A percentile compares a stretch with the other conserved stretches of the same genome.
Evolutionary conservation across 2,797 vertebrate species (phyloP).

Genomic region (Urophycis tenuis): DNA sequence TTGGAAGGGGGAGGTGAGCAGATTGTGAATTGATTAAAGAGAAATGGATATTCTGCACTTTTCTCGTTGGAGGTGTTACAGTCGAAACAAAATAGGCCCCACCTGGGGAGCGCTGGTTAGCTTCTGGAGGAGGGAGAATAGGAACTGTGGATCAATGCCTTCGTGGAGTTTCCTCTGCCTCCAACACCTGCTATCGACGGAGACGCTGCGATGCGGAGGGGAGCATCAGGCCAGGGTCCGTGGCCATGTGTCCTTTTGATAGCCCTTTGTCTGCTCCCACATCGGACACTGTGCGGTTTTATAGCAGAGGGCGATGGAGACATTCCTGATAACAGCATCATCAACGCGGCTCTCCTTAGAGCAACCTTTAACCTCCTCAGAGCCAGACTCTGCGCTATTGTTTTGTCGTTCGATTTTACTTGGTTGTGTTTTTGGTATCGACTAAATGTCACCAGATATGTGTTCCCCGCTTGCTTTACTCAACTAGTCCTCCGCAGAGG

Average conservation of each 20-base stretch:
- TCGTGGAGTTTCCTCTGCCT: conserved; percentile 31
- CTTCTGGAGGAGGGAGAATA: conserved; percentile 35
- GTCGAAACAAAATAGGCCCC: conserved; percentile 58
- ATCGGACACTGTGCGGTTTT: background rate
- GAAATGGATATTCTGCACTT: conserved; percentile 66
- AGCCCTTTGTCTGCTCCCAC: conserved; percentile 7
- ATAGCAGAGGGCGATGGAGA: background rate
- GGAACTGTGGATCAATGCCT: conserved; percentile 45
- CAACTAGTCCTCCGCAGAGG: background rate
- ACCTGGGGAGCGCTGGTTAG: conserved; percentile 25
- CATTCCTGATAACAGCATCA: background rate
- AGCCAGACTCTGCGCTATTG: background rate
- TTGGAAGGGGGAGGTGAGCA: conserved; percentile 65
- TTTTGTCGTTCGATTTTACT: background rate
- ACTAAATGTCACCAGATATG: background rate
- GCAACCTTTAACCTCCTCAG: background rate
- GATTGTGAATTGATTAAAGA: conserved; percentile 73
- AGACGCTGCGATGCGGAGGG: conserved; percentile 31
- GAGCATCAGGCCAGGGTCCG: conserved; percentile 39
- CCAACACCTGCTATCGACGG: conserved; percentile 38
- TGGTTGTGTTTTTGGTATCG: background rate
- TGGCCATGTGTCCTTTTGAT: conserved; percentile 44
- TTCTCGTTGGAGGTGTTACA: conserved; percentile 54
- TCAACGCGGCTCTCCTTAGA: background rate
- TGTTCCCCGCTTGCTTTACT: background rate